Conservation (phyloP, 2,797 vertebrate species). For the Channa striata region DNA sequence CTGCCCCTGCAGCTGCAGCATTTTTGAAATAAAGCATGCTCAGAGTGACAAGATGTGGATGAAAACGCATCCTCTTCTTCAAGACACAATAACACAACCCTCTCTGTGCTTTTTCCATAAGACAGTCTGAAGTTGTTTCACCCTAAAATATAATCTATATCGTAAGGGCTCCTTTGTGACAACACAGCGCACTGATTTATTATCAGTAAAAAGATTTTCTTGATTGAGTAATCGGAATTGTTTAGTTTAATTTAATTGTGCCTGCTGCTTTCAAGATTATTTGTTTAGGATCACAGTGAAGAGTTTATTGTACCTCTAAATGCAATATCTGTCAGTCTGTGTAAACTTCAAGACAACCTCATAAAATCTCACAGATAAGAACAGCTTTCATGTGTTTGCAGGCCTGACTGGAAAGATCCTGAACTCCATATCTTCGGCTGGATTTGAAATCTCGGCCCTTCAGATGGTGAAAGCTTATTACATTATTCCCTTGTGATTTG, state of each 20-base stretch:
- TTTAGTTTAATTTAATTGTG: neutral
- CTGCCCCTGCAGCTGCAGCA: constrained; percentile 15
- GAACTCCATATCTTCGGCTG: constrained; percentile 87
- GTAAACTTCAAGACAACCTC: constrained; percentile 15
- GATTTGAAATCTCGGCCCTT: constrained; percentile 93
- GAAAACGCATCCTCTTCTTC: constrained; percentile 29
- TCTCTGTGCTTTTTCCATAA: constrained; percentile 35
- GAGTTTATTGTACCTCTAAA: constrained; percentile 43
- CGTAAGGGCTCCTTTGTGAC: neutral
- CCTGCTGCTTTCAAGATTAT: neutral
- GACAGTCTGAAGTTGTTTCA: constrained; percentile 23
- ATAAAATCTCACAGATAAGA: constrained; percentile 24
- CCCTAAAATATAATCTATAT: constrained; percentile 6
- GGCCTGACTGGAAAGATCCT: constrained; percentile 92
- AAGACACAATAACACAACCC: constrained; percentile 43
- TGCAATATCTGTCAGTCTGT: constrained; percentile 1
- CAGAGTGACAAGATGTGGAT: constrained; percentile 29
- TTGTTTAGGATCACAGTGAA: neutral
- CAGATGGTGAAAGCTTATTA: constrained; percentile 88
- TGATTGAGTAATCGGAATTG: neutral
- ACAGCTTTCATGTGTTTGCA: constrained; percentile 72
- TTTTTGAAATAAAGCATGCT: constrained; percentile 14
- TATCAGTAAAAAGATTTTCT: neutral
- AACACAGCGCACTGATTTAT: neutral
- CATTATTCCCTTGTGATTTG: neutral